Base-by-base conservation (phyloP, 2,797 vertebrate species). In the Periparus ater region DNA sequence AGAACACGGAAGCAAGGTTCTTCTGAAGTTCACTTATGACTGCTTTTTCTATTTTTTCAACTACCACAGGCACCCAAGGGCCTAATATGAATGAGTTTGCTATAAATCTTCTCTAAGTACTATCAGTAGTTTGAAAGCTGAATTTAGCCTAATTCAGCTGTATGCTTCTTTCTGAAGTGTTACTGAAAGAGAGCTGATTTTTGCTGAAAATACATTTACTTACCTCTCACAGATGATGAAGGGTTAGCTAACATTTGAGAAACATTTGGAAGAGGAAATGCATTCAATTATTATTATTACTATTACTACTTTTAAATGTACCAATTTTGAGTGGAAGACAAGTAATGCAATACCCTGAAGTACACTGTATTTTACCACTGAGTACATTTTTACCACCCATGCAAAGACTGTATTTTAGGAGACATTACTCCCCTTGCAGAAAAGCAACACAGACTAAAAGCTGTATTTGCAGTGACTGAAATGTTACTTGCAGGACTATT, bases 221-320 rank as follows among this genome's bases (percentile, higher is more conserved):
- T 89, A 96, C 91, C 82, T 96, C 91, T 94, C 67, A 86, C 3
- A 85, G 82, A 70, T 75, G 92, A 75, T 23, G 27, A 30, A 89
- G 67, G 30, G 13, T 91, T 94, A 85, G 78, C 75, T 96, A 93
- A 94, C 90, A 77, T 76, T 90, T 93, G 57, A 89, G 51, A 82
- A 96, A 91, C 32, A 88, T 86, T 96, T 82, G 77, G 63, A 90
- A 95, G 80, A 97, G 74, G 83, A 96, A 95, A 93, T 38, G 53
- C 18, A 85, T 79, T 91, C 26, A 51, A 67, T 90, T 79, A 86
- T 75, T 90, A 81, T 75, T 74, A 70, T 54, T 34, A 82, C 18
- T 50, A 61, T 12, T 74, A 75, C 76, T 88, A 71, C 8, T 87
- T 54, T 57, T 78, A 88, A 79, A 65, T 25, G n/a, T 18, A 84